Percentiles rank a stretch among this genome's conserved stretches.
phyloP scores from a whole-genome alignment of 2,113 vertebrate genomes.

The Rattus rattus region DNA sequence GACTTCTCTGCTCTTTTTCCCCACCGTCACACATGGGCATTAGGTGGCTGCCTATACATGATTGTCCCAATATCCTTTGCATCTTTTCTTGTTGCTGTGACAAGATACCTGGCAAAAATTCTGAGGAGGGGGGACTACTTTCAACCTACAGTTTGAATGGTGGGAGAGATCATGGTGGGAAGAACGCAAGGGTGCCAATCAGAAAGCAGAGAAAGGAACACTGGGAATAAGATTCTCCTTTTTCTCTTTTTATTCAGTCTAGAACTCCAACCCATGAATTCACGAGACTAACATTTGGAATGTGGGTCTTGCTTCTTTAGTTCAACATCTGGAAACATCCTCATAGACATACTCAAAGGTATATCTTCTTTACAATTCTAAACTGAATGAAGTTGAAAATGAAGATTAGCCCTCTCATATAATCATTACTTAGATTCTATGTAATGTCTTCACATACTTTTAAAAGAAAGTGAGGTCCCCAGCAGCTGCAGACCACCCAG shows the following conservation, averaged over 20 bases:
- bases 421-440: neutral
- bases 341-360: neutral
- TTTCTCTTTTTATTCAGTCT: neutral
- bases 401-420: neutral
- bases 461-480: neutral
- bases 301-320: neutral
- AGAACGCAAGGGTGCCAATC: neutral
- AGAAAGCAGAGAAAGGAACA: neutral
- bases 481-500: too few relatives aligned
- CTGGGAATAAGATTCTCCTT: too few relatives aligned
- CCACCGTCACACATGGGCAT: neutral
- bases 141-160: too few relatives aligned
- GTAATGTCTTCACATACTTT: constrained; percentile 3
- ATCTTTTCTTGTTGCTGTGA: neutral
- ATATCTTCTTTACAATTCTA: neutral
- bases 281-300: neutral
- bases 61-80: neutral
- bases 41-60: neutral
- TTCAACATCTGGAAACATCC: neutral
- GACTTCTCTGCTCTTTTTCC: neutral
- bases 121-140: too few relatives aligned
- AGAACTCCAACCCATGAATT: neutral
- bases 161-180: neutral
- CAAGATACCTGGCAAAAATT: neutral
- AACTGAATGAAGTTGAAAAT: neutral